These are phyloP conservation scores for Acanthurus leucopareius DNA, from an alignment of 2,797 vertebrate genomes.

Conservation along the genomic window DNA sequence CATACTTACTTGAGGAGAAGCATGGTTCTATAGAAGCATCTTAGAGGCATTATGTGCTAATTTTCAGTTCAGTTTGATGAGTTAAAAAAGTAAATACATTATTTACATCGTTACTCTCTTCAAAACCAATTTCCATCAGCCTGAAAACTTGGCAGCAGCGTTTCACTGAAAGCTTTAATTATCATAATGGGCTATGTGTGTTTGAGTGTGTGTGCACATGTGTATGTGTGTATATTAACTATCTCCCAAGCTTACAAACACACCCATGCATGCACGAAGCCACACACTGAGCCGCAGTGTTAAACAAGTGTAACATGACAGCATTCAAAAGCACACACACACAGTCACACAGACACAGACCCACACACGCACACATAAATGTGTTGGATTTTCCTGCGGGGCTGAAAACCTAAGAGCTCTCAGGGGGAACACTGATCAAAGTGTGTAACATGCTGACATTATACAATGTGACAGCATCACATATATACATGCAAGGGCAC, in stretches of 20 bases:
- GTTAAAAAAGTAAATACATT: slow-evolving; percentile 32
- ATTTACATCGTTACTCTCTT: slow-evolving; percentile 47
- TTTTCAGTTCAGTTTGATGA: slow-evolving; percentile 27
- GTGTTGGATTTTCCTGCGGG: slow-evolving; percentile 37
- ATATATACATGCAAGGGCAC: slow-evolving; percentile 47
- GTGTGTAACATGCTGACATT: slow-evolving; percentile 57
- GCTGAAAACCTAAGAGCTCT: slow-evolving; percentile 50
- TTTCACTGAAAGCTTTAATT: slow-evolving; percentile 59
- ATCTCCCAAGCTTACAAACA: slow-evolving; percentile 10
- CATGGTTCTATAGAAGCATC: not conserved
- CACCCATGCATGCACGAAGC: slow-evolving; percentile 4
- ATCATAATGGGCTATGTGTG: slow-evolving; percentile 46
- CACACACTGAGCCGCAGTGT: slow-evolving; percentile 8
- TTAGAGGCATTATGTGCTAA: slow-evolving; percentile 14
- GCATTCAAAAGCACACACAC: slow-evolving; percentile 37
- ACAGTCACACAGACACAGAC: not conserved
- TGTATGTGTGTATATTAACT: slow-evolving; percentile 34
- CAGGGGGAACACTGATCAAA: slow-evolving; percentile 65
- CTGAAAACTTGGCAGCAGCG: slow-evolving; percentile 41
- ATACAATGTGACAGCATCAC: slow-evolving; percentile 69
- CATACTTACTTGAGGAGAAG: not conserved
- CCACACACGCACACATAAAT: slow-evolving; percentile 1
- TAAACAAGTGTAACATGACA: slow-evolving; percentile 48
- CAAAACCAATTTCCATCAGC: slow-evolving; percentile 49
- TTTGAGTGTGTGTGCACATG: slow-evolving; percentile 30